Percentiles rank a stretch among this genome's conserved stretches.
Conservation (phyloP, 2,797 vertebrate species). For the Myioborus miniatus region DNA sequence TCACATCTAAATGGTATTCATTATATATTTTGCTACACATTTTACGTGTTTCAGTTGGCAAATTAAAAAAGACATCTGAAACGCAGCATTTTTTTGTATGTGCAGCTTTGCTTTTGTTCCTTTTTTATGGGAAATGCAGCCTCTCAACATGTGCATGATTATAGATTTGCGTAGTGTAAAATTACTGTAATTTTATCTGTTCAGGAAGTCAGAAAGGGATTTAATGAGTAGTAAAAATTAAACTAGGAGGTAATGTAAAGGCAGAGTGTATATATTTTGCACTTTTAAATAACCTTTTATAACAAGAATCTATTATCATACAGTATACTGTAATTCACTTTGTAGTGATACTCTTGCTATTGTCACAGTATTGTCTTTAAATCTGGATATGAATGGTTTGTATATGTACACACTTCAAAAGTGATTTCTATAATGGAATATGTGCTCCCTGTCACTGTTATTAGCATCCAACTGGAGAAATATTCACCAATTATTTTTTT, state of each 20-base stretch:
- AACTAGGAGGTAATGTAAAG: conserved; percentile 2
- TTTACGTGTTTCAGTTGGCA: neutral
- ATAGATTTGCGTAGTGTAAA: conserved; percentile 29
- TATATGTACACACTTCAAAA: conserved; percentile 5
- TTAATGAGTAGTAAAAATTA: neutral
- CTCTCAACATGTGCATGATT: conserved; percentile 49
- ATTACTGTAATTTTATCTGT: conserved; percentile 25
- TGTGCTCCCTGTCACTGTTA: conserved; percentile 19
- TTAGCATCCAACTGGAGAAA: conserved; percentile 3
- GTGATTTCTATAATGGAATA: conserved; percentile 44
- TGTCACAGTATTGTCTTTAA: conserved; percentile 56
- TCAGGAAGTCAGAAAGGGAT: conserved; percentile 18
- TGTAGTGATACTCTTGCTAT: conserved; percentile 46
- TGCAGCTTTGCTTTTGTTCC: neutral
- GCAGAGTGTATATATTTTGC: conserved; percentile 59
- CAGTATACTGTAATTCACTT: conserved; percentile 35
- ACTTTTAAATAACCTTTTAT: conserved; percentile 64
- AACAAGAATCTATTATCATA: conserved; percentile 26
- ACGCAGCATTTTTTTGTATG: neutral
- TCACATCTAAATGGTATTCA: neutral
- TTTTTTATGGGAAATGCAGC: neutral
- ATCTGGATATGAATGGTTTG: conserved; percentile 38
- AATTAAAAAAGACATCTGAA: neutral
- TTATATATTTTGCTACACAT: neutral
- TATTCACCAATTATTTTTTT: conserved; percentile 49